Conservation (phyloP, 37 sponge, comb jelly and placozoan genomes). For the Spongia lamella region DNA sequence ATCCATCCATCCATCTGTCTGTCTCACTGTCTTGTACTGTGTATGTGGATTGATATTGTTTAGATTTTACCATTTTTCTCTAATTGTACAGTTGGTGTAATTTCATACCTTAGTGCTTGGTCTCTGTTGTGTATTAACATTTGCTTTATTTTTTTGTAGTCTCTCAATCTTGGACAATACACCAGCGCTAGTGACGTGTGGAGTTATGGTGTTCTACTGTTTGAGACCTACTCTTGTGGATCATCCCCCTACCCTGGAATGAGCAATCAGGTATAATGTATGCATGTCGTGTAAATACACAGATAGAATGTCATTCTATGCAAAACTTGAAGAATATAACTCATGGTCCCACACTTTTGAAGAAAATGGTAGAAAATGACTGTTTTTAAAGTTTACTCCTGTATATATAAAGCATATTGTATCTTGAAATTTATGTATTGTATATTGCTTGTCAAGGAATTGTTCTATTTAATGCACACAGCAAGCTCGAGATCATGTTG, state of each 20-base stretch:
- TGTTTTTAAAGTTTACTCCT: neutral
- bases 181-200: conserved; percentile 65
- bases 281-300: neutral
- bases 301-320: too few species aligned
- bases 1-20: conserved; percentile 18
- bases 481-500: conserved; percentile 26
- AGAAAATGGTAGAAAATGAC: neutral
- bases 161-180: conserved; percentile 63
- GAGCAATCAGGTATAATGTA: conserved; percentile 20
- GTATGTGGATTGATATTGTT: too few species aligned
- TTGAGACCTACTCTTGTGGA: conserved; percentile 66
- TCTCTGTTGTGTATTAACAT: neutral
- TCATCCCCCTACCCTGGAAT: conserved; percentile 67
- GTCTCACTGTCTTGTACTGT: conserved; percentile 15
- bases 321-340: too few species aligned
- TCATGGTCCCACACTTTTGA: too few species aligned
- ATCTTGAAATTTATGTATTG: neutral
- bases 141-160: conserved; percentile 2
- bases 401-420: neutral
- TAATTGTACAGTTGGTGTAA: neutral
- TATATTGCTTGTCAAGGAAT: neutral
- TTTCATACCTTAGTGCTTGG: too few species aligned
- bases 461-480: neutral
- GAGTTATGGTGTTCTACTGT: conserved; percentile 64
- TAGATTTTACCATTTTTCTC: too few species aligned